A percentile compares a stretch with the other conserved stretches of the same genome.
These are phyloP conservation scores for Drosophila sechellia DNA, from an alignment of 1,140 invertebrate genomes.

Conservation along the genomic window DNA sequence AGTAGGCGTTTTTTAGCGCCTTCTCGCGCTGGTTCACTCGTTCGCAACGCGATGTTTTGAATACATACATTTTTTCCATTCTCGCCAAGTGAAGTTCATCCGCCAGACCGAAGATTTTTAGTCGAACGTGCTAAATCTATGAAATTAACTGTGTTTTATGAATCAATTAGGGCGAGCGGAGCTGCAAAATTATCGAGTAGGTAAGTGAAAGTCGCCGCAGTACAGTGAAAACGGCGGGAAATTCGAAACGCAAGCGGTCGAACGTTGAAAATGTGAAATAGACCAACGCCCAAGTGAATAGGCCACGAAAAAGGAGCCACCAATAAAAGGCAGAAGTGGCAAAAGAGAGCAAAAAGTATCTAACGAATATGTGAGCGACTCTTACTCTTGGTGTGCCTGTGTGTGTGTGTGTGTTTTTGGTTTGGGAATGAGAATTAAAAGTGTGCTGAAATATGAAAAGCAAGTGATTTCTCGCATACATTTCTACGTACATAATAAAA, in stretches of 20 bases:
- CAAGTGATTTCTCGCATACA: constrained; percentile 24
- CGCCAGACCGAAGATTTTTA: constrained; percentile 71
- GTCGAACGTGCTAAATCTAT: constrained; percentile 64
- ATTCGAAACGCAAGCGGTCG: constrained; percentile 4
- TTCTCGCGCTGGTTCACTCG: constrained; percentile 13
- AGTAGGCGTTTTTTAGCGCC: constrained; percentile 11
- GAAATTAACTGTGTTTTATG: constrained; percentile 73
- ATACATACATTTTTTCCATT: constrained; percentile 79
- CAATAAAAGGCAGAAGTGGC: constrained; percentile 16
- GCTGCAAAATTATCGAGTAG: constrained; percentile 72
- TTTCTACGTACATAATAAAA: constrained; percentile 52
- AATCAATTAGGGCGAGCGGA: constrained; percentile 72
- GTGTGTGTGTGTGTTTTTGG: not conserved
- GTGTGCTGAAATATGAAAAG: constrained; percentile 2
- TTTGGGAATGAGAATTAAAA: not conserved
- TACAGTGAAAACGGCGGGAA: constrained; percentile 42
- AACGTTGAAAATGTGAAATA: constrained; percentile 58
- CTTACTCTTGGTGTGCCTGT: constrained; percentile 1
- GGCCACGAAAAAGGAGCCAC: constrained; percentile 27
- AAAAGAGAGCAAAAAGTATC: constrained; percentile 64
- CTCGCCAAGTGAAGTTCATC: constrained; percentile 72
- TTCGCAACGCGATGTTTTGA: constrained; percentile 55
- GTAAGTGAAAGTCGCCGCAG: constrained; percentile 63
- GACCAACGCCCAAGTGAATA: constrained; percentile 73
- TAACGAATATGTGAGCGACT: constrained; percentile 31